Base-by-base conservation (phyloP, 1,140 invertebrate genomes). In the Tetramorium parvispinum region DNA sequence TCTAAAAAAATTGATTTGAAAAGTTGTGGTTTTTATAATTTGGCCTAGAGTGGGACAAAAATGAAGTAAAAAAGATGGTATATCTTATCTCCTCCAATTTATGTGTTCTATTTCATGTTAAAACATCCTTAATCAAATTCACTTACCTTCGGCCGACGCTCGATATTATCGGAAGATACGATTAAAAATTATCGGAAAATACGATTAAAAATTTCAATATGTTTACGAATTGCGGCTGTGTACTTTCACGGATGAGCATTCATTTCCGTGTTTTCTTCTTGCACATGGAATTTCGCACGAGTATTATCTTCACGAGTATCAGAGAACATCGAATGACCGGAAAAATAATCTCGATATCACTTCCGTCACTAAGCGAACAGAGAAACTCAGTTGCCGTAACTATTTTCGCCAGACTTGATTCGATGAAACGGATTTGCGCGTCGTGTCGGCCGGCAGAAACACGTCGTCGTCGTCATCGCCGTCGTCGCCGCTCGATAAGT, bases 381-480 rank as follows among this genome's bases (percentile, higher is more conserved):
- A 83, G 43, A 53, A 61, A 59, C 68, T 55, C 43, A 37, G 66
- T 75, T 49, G 18, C 51, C 37, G 63, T 10, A 43, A 76, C 57
- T 79, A 68, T 53, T 65, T 53, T 70, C 70, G 18, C 53, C 49
- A 59, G 24, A 65, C 53, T 88, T 49, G 18, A 76, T 77, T 85
- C 63, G 40, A 66, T 61, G 59, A 87, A 57, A 49, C 53, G 43
- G 57, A 78, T 85, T 78, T 61, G 55, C 27, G 55, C 79, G 18
- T 73, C 27, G 11, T 18, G 46, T 66, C n/a, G 78, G 37, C 10
- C 11, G 21, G 43, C 61, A 59, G 70, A 4, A 71, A 46, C 24
- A 71, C 21, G 49, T 43, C 49, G 32, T 32, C 32, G 32, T 32
- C 32, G 32, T 4, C 32, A 3, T 32, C 37, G n/a, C 18, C n/a